Evolutionary conservation across 1,140 invertebrate genomes (phyloP), one percentile per base, ranked within the genome.

Genomic region (Bombus difficillimus): DNA sequence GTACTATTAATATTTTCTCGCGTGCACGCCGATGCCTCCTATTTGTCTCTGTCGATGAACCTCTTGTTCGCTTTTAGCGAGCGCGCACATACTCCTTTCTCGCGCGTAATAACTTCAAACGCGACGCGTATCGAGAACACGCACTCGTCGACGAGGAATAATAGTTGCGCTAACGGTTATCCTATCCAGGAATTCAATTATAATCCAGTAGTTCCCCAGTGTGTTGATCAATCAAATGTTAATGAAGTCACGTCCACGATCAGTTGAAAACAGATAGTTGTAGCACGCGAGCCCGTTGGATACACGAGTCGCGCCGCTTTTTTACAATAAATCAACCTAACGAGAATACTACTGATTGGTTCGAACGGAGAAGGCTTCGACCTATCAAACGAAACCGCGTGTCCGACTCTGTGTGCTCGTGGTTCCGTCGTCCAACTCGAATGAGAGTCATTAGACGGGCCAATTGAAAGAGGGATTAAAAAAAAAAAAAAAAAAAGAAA

Each of bases 271-370:
- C 68, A 62, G 64, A 68, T 66, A 77, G 74, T 69, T 28, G 64
- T 69, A 78, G 57, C 82, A 41, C 66, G 81, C 73, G 62, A 83
- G 43, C 39, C 47, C 5, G 28, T 37, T 41, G 10, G 81, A 37
- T 32, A 66, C 76, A 66, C 59, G 59, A n/a, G 57, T n/a, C 57
- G 39, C 39, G 37, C 39, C 39, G n/a, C 41, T 37, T 83, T 83
- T 83, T 78, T 69, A 83, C 73, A 41, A 78, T 79, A 78, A 84
- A 84, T 84, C 82, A 84, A 69, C n/a, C 75, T 78, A 84, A 84
- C 82, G 75, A 84, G 74, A 78, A 84, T 41, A 68, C 43, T n/a
- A 47, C 75, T 34, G 82, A 78, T 84, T 78, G 74, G 39, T 59
- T 53, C 32, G 39, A 47, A 64, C 43, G 43, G 39, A 78, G 47